Conservation (phyloP, 2,888 invertebrate species). For the Anoncus sp. region DNA sequence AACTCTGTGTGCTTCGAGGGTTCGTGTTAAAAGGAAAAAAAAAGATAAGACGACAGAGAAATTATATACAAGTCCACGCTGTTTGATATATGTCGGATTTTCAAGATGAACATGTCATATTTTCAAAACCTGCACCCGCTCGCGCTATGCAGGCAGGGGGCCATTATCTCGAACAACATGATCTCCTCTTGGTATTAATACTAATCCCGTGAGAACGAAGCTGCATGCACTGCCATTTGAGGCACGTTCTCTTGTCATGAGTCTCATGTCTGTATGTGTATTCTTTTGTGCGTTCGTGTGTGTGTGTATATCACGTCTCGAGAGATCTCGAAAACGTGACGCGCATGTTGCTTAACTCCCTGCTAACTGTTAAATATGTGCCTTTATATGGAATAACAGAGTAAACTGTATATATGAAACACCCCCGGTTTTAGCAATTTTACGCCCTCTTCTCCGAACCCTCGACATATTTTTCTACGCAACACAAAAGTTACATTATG, state of each 20-base stretch:
- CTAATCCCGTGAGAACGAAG: conserved; percentile 42
- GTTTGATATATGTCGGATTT: conserved; percentile 35
- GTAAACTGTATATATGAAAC: neutral
- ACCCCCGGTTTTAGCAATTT: neutral
- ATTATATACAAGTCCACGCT: neutral
- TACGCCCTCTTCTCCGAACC: neutral
- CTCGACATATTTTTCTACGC: neutral
- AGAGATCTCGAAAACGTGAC: conserved; percentile 24
- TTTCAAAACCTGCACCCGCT: neutral
- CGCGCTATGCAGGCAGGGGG: conserved; percentile 6
- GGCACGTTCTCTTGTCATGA: conserved; percentile 5
- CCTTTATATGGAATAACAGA: neutral
- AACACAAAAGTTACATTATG: neutral
- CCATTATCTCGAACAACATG: conserved; percentile 15
- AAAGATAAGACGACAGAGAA: neutral
- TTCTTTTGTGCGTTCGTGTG: neutral
- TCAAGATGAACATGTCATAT: conserved; percentile 38
- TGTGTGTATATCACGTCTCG: neutral
- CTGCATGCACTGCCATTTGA: conserved; percentile 9
- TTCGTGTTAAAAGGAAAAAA: neutral
- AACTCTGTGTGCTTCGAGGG: neutral
- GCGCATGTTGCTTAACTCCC: conserved; percentile 20
- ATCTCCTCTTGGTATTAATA: conserved; percentile 29
- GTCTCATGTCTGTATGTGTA: neutral
- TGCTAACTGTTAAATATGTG: conserved; percentile 16